A percentile compares a stretch with the other conserved stretches of the same genome.
Conservation (phyloP, 2,797 vertebrate genomes). For the Dendrocincla fuliginosa region DNA sequence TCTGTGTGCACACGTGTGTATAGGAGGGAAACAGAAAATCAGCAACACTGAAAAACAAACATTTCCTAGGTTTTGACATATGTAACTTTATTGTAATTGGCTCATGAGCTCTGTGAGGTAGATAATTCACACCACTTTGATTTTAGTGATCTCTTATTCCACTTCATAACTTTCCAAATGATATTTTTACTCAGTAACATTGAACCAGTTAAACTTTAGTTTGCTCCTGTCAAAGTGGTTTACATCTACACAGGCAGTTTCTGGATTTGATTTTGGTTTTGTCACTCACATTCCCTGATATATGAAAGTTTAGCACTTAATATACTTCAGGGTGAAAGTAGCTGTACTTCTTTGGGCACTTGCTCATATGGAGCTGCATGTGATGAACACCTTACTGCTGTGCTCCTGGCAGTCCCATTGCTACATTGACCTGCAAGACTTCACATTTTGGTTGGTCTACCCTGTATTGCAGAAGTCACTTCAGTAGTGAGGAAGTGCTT, state of each 20-base stretch:
- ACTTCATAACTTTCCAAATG: constrained; percentile 10
- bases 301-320: not conserved
- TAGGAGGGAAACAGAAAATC: not conserved
- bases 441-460: not conserved
- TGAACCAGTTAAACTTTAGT: constrained; percentile 10
- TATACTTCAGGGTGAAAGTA: not conserved
- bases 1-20: rapidly evolving
- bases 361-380: not conserved
- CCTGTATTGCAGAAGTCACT: not conserved
- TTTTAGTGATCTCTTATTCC: not conserved
- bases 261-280: not conserved
- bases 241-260: not conserved
- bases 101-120: not conserved
- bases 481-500: not conserved
- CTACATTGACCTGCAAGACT: not conserved
- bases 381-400: not conserved
- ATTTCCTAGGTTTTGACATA: not conserved
- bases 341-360: not conserved
- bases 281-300: not conserved
- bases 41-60: not conserved
- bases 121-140: constrained; percentile 16
- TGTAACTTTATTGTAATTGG: constrained; percentile 3
- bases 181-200: not conserved
- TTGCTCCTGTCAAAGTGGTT: not conserved
- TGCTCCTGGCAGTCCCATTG: rapidly evolving